Evolutionary conservation across 1,140 invertebrate species (phyloP).

Genomic region (Aculops lycopersici): DNA sequence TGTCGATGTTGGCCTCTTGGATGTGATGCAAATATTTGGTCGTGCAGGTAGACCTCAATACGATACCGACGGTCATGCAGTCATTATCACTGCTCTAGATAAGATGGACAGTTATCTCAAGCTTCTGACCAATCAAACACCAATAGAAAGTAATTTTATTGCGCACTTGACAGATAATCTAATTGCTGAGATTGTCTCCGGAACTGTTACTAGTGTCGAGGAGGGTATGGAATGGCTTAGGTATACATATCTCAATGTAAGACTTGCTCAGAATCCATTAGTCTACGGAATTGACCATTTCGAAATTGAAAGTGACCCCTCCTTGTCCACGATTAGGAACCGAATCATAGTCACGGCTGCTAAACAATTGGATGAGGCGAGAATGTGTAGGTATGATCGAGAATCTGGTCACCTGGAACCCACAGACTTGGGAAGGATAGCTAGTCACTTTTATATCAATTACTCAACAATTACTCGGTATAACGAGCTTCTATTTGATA

Average conservation of each 20-base stretch:
- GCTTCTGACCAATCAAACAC: constrained; percentile 73
- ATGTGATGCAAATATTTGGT: constrained; percentile 97
- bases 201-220: constrained; percentile 70
- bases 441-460: constrained; percentile 91
- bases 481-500: constrained; percentile 35
- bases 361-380: constrained; percentile 50
- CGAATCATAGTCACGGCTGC: constrained; percentile 47
- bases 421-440: constrained; percentile 67
- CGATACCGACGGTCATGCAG: constrained; percentile 59
- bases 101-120: constrained; percentile 78
- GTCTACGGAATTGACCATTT: constrained; percentile 48
- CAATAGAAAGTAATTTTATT: constrained; percentile 90
- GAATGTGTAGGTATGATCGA: constrained; percentile 68
- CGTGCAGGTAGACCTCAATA: constrained; percentile 52
- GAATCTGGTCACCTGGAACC: constrained; percentile 45
- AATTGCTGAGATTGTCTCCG: constrained; percentile 81
- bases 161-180: constrained; percentile 70
- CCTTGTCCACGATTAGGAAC: constrained; percentile 31
- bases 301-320: constrained; percentile 34
- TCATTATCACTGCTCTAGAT: constrained; percentile 72
- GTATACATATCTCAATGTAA: constrained; percentile 78
- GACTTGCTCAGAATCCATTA: constrained; percentile 70
- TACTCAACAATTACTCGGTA: constrained; percentile 72
- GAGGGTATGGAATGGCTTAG: constrained; percentile 92
- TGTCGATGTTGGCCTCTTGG: constrained; percentile 75